Evolutionary conservation across 2,888 invertebrate species (phyloP), one percentile per base, ranked within the genome.

Genomic region (Diarsia brunnea): DNA sequence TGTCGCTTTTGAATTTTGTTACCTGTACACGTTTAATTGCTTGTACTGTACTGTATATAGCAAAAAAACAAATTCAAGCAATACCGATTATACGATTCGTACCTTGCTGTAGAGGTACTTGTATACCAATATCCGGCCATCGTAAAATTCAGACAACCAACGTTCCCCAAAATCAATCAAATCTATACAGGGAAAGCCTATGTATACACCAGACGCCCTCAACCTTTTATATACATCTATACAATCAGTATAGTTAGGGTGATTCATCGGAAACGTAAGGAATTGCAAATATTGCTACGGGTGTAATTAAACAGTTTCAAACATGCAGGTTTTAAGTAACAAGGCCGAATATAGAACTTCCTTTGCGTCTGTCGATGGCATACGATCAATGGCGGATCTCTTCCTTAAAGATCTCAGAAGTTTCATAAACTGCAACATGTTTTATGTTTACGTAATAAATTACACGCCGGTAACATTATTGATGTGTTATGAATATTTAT

Each of bases 371-470:
- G 55, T 73, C 70, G 75, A 73, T 55, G 73, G 70, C 71, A 69
- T 69, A 45, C 73, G 47, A 66, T 85, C 82, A 82, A 85, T 71
- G 63, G 53, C 63, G 31, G 69, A 51, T 65, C 65, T 64, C 55
- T 66, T 75, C 60, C 73, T 70, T 61, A 67, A 60, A 73, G n/a
- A 72, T 78, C 68, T 31, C 43, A 60, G 12, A 71, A 70, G 60
- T 68, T 84, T 77, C 43, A 49, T 51, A 64, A 68, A 65, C 65
- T 64, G 53, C 60, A 68, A 68, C 64, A 19, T 55, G 67, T 60
- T 81, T 69, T 58, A 73, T 74, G 45, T 74, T 78, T 74, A 78
- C 21, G 71, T 69, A 78, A 78, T 74, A 82, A 80, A 84, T 75
- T 69, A 81, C 47, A 45, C 27, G 47, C 61, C 16, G 45, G 38